These are phyloP conservation scores for Scarus forsteni DNA, from an alignment of 2,797 vertebrate species.

Conservation along the genomic window DNA sequence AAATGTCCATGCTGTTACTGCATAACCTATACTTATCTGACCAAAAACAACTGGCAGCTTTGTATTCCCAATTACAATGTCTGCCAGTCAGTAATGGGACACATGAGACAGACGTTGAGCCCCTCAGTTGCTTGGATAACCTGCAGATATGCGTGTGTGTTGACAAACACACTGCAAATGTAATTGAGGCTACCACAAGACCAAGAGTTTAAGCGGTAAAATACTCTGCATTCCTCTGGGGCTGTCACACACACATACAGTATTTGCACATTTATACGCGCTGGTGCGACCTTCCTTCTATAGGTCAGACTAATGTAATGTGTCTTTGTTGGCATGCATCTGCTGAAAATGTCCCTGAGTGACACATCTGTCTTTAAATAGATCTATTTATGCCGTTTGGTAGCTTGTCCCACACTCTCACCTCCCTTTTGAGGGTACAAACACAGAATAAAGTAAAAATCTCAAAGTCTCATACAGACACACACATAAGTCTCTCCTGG, in stretches of 20 bases:
- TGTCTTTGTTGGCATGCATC: slow-evolving; percentile 36
- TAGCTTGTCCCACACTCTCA: slow-evolving; percentile 1
- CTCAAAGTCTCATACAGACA: not conserved
- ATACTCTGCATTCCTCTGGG: slow-evolving; percentile 42
- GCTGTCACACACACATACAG: slow-evolving; percentile 16
- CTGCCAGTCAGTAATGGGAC: slow-evolving; percentile 63
- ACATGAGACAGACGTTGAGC: slow-evolving; percentile 49
- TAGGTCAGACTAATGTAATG: not conserved
- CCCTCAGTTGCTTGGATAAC: slow-evolving; percentile 19
- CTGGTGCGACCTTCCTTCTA: slow-evolving; percentile 35
- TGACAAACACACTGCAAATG: slow-evolving; percentile 38
- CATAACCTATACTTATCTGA: slow-evolving; percentile 15
- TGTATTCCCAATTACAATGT: slow-evolving; percentile 60
- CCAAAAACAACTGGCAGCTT: slow-evolving; percentile 54
- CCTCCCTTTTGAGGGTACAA: not conserved
- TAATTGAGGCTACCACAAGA: slow-evolving; percentile 2
- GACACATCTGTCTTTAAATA: slow-evolving; percentile 21
- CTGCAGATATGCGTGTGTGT: slow-evolving; percentile 30
- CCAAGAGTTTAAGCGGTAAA: slow-evolving; percentile 6
- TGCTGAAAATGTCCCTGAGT: slow-evolving; percentile 40
- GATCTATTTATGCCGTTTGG: not conserved
- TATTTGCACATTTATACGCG: slow-evolving; percentile 20
- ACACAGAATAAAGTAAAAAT: not conserved
- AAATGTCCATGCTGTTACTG: slow-evolving; percentile 13
- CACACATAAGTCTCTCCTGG: not conserved